A percentile compares a stretch with the other conserved stretches of the same genome.
Evolutionary conservation across 1,140 invertebrate species (phyloP).

Genomic region (Neodiprion virginianus): DNA sequence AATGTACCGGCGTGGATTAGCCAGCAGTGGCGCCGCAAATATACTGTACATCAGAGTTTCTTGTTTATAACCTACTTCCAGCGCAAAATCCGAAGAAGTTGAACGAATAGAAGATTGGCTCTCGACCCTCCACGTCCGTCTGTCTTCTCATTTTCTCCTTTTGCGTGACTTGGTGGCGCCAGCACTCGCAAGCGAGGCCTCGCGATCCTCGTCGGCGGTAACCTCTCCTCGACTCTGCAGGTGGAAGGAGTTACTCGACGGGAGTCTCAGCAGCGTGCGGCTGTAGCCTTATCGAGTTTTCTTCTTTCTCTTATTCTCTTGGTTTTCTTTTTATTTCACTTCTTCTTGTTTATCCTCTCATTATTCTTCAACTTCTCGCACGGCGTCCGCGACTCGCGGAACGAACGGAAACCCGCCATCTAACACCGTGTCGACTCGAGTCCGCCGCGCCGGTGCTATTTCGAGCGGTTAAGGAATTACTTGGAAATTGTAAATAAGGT

Average conservation of each 20-base stretch:
- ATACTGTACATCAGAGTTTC: no score
- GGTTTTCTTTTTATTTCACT: background rate
- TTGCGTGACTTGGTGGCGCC: background rate
- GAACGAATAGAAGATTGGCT: no score
- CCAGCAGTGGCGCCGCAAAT: no score
- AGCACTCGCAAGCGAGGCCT: background rate
- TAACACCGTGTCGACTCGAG: background rate
- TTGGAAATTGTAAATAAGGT: background rate
- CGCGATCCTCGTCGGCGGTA: constrained; percentile 1
- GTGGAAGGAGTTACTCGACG: background rate
- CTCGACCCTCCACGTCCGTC: background rate
- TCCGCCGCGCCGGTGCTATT: background rate
- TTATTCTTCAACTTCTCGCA: background rate
- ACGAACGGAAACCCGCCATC: background rate
- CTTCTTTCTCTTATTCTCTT: background rate
- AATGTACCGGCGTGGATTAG: no score
- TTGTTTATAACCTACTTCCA: no score
- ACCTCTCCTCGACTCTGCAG: background rate
- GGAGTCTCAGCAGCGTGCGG: background rate
- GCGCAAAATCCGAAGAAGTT: no score
- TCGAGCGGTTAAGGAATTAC: constrained; percentile 5
- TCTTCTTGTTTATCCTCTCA: background rate
- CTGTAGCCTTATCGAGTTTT: constrained; percentile 1
- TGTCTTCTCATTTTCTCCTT: background rate
- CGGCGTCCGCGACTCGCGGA: background rate